Conservation (phyloP, 1,140 invertebrate genomes). For the Melanaphis sacchari region DNA sequence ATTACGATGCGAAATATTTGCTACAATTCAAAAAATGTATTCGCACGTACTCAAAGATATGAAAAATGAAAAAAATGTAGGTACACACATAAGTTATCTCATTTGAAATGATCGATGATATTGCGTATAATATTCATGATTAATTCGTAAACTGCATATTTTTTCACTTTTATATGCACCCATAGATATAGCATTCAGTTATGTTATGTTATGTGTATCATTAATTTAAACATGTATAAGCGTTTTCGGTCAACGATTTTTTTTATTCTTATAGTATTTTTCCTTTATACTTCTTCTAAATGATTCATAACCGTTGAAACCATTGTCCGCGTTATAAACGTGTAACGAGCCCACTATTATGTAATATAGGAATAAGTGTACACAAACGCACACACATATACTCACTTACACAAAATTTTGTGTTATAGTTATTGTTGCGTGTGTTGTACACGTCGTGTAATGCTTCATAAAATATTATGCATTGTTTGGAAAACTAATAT, state of each 20-base stretch:
- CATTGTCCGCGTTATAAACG: conserved; percentile 10
- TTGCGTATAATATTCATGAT: neutral
- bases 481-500: conserved; percentile 46
- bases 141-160: neutral
- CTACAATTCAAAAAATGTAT: too few species aligned
- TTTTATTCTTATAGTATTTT: neutral
- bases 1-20: too few species aligned
- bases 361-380: neutral
- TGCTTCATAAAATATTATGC: conserved; percentile 14
- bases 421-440: neutral
- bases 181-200: neutral
- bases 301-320: neutral
- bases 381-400: neutral
- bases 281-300: neutral
- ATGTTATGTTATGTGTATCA: neutral
- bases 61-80: too few species aligned
- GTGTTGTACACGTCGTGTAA: neutral
- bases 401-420: neutral
- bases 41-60: too few species aligned
- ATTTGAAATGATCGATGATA: neutral
- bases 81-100: neutral
- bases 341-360: neutral
- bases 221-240: neutral
- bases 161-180: neutral
- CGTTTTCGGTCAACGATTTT: neutral